Percentiles rank a stretch among this genome's conserved stretches.
Conservation (phyloP, 2,888 invertebrate species). For the Pandemis corylana region DNA sequence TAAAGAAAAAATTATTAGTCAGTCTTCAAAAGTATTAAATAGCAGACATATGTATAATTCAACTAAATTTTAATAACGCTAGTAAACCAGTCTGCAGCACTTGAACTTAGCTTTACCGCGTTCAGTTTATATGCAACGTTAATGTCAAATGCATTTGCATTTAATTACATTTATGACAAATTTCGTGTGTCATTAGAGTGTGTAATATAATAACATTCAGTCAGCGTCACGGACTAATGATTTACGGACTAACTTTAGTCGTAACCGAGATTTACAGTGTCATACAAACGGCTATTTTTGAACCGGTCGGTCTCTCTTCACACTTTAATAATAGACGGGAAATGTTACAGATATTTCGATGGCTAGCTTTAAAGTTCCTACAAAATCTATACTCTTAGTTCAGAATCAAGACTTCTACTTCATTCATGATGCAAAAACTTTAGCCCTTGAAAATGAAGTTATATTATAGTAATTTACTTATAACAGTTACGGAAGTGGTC, state of each 20-base stretch:
- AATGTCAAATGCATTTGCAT: conserved; percentile 52
- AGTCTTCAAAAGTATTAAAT: background rate
- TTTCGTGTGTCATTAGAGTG: conserved; percentile 62
- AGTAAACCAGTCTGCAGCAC: background rate
- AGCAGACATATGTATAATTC: background rate
- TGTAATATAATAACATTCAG: conserved; percentile 78
- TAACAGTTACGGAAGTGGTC: background rate
- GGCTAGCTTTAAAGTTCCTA: conserved; percentile 65
- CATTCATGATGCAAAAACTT: background rate
- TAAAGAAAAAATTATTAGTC: conserved; percentile 23
- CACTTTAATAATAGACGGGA: conserved; percentile 79
- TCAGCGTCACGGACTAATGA: conserved; percentile 64
- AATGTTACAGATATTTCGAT: conserved; percentile 74
- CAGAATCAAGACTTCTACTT: conserved; percentile 22
- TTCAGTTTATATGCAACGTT: conserved; percentile 27
- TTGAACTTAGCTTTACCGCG: conserved; percentile 7
- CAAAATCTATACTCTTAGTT: conserved; percentile 64
- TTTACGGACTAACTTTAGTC: conserved; percentile 75
- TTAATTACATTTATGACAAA: conserved; percentile 69
- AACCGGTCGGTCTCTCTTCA: conserved; percentile 75
- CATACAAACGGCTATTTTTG: conserved; percentile 77
- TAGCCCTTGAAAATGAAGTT: background rate
- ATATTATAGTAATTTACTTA: background rate
- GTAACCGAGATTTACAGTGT: conserved; percentile 79
- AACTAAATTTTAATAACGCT: background rate